Conservation (phyloP, 1,140 invertebrate species). For the Octopus sinensis region DNA sequence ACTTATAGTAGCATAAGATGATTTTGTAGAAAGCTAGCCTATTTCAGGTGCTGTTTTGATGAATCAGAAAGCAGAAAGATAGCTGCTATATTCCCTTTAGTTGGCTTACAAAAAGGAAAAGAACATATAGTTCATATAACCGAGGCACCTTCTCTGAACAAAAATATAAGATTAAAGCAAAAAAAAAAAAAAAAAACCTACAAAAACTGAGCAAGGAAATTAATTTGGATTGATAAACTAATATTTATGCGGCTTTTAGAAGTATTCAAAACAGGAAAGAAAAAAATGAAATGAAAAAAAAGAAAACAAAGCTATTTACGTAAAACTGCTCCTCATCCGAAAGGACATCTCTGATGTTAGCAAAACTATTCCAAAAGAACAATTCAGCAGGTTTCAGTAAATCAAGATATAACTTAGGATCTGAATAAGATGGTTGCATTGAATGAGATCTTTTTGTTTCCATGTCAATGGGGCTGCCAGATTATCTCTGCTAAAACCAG, state of each 20-base stretch:
- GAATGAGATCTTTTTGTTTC: no score
- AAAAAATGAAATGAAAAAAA: not conserved
- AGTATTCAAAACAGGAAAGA: not conserved
- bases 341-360: not conserved
- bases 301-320: not conserved
- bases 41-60: no score
- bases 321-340: not conserved
- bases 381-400: constrained; percentile 7
- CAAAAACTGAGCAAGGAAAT: not conserved
- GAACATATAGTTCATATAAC: no score
- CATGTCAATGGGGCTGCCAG: no score
- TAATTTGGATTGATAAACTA: not conserved
- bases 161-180: not conserved
- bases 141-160: no score
- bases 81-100: no score
- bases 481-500: no score
- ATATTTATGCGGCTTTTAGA: no score
- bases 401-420: not conserved
- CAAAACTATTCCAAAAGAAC: constrained; percentile 1
- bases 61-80: no score
- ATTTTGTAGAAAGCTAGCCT: no score
- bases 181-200: not conserved
- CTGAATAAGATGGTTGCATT: not conserved
- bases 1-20: no score
- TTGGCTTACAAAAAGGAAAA: no score